These are phyloP conservation scores for Anagrus nilaparvatae DNA, from an alignment of 1,140 invertebrate species.

Conservation along the genomic window DNA sequence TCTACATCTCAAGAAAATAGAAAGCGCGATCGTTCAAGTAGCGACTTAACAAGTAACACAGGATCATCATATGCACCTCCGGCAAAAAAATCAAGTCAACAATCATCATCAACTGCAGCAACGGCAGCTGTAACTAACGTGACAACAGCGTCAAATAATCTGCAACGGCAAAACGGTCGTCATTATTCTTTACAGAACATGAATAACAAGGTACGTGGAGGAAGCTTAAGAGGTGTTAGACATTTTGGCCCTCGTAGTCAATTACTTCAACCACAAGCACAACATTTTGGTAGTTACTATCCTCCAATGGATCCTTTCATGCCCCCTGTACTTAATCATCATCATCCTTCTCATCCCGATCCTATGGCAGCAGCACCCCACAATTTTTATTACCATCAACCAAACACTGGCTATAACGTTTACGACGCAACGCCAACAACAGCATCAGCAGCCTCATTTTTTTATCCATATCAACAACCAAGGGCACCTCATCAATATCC, in stretches of 20 bases:
- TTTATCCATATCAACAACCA: too few relatives aligned
- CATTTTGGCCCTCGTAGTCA: conserved; percentile 18
- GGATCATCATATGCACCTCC: conserved; percentile 10
- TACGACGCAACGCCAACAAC: conserved; percentile 8
- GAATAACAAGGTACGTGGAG: conserved; percentile 46
- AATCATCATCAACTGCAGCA: conserved; percentile 11
- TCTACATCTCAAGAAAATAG: conserved; percentile 18
- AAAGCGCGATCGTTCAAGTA: conserved; percentile 30
- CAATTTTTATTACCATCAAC: too few relatives aligned
- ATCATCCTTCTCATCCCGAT: conserved; percentile 10
- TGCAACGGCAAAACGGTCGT: conserved; percentile 33
- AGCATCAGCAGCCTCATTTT: conserved; percentile 1
- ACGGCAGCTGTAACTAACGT: conserved; percentile 12
- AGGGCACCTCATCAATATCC: too few relatives aligned
- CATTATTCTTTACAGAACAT: conserved; percentile 33
- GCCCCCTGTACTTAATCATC: conserved; percentile 11
- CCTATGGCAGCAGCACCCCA: too few relatives aligned
- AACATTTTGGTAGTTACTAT: conserved; percentile 17
- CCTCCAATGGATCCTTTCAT: conserved; percentile 16
- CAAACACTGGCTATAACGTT: conserved; percentile 33
- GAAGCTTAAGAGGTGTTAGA: conserved; percentile 30
- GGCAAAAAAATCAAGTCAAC: conserved; percentile 22
- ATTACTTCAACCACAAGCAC: conserved; percentile 22
- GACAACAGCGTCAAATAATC: conserved; percentile 12
- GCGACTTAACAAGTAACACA: conserved; percentile 15